Evolutionary conservation across 2,797 vertebrate genomes (phyloP).

Genomic region (Cheracebus regulus): DNA sequence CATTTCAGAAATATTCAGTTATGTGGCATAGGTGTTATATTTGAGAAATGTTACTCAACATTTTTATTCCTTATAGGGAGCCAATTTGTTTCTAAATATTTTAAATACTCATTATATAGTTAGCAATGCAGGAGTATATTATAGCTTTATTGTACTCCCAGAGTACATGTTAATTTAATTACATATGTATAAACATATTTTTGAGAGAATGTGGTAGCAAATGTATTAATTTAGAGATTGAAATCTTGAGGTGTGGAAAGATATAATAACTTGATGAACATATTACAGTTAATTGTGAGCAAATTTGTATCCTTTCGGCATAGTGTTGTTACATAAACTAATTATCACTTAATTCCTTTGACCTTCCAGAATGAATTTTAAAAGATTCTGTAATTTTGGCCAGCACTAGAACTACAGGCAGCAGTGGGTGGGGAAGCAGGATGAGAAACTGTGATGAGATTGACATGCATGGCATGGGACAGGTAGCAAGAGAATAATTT

Average conservation of each 20-base stretch:
- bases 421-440: background rate
- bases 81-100: constrained; percentile 20
- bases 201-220: constrained; percentile 9
- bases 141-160: constrained; percentile 25
- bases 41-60: constrained; percentile 16
- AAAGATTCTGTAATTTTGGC: background rate
- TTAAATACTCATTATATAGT: constrained; percentile 19
- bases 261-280: background rate
- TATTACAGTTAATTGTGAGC: constrained; percentile 19
- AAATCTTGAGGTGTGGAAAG: constrained; percentile 40
- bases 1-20: constrained; percentile 52
- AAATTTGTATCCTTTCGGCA: constrained; percentile 18
- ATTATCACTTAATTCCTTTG: constrained; percentile 7
- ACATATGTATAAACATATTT: constrained; percentile 48
- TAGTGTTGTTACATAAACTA: constrained; percentile 17
- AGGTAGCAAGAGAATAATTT: constrained; percentile 3
- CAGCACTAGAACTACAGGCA: background rate
- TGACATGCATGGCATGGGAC: background rate
- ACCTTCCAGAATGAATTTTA: constrained; percentile 15
- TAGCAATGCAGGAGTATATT: constrained; percentile 13
- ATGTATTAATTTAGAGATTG: constrained; percentile 27
- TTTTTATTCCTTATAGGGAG: constrained; percentile 2
- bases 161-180: constrained; percentile 49
- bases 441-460: background rate
- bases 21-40: background rate